phyloP scores from a whole-genome alignment of 2,888 invertebrate genomes.

The Drosophila neotestacea region DNA sequence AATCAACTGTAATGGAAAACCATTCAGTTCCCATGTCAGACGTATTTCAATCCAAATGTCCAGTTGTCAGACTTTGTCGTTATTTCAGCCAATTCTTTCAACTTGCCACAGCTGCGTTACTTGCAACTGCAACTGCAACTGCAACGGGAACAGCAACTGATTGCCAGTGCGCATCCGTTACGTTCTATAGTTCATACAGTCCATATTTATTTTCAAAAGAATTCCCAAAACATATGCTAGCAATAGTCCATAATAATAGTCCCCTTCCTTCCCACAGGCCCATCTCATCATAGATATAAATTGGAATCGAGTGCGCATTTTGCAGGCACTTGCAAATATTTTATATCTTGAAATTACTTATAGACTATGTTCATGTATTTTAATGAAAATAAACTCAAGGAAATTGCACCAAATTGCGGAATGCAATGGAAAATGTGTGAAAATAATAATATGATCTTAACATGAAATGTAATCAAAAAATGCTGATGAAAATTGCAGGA shows the following conservation, averaged over 20 bases:
- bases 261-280: neutral
- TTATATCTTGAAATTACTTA: constrained; percentile 15
- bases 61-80: constrained; percentile 28
- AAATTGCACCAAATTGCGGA: constrained; percentile 16
- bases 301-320: constrained; percentile 34
- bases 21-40: constrained; percentile 6
- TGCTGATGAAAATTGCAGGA: neutral
- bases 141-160: neutral
- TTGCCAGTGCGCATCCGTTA: neutral
- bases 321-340: constrained; percentile 19
- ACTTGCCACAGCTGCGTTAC: constrained; percentile 14
- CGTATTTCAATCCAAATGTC: constrained; percentile 25
- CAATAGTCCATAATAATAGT: constrained; percentile 33
- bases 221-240: constrained; percentile 32
- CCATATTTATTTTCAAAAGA: constrained; percentile 16
- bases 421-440: constrained; percentile 5
- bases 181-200: neutral
- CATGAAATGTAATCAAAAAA: neutral
- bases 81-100: constrained; percentile 18
- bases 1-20: constrained; percentile 30
- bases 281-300: constrained; percentile 1
- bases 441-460: constrained; percentile 3
- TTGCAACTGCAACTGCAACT: constrained; percentile 12
- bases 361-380: constrained; percentile 8
- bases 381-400: constrained; percentile 19